A percentile compares a stretch with the other conserved stretches of the same genome.
phyloP scores from a whole-genome alignment of 2,888 invertebrate genomes.

The Leptopilina syphax region DNA sequence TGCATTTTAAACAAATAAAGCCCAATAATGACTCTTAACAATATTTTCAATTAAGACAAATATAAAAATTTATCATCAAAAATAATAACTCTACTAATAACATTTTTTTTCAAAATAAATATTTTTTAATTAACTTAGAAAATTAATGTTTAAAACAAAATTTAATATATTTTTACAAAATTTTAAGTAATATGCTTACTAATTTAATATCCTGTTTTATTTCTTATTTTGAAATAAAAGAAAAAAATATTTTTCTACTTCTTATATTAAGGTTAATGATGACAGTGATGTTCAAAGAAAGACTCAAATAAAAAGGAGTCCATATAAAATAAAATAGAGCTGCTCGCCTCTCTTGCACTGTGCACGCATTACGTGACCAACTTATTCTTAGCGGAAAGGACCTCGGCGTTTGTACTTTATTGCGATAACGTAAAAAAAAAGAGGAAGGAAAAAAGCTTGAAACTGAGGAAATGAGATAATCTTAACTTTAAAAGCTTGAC shows the following conservation, averaged over 20 bases:
- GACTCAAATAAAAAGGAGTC: background rate
- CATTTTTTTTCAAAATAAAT: too few species aligned
- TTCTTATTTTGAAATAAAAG: too few species aligned
- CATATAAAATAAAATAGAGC: slow-evolving; percentile 9
- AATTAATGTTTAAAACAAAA: too few species aligned
- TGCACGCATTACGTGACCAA: slow-evolving; percentile 22
- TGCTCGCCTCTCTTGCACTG: background rate
- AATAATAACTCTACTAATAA: too few species aligned
- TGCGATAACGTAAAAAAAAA: slow-evolving; percentile 16
- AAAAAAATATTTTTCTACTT: background rate
- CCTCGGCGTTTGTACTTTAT: slow-evolving; percentile 4
- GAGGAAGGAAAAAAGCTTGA: slow-evolving; percentile 3
- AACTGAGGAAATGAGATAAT: slow-evolving; percentile 30
- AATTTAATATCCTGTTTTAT: too few species aligned
- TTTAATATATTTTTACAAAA: too few species aligned
- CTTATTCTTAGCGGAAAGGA: slow-evolving; percentile 16
- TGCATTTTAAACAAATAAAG: background rate
- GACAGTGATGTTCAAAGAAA: background rate
- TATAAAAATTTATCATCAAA: too few species aligned
- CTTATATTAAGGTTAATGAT: too few species aligned
- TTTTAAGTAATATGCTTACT: too few species aligned
- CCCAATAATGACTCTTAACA: background rate
- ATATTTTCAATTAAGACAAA: background rate
- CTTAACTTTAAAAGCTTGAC: slow-evolving; percentile 11
- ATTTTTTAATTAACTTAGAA: too few species aligned